These are phyloP conservation scores for Calvadosia cruxmelitensis DNA, from an alignment of 30 jellyfish, hydroid and myxozoan genomes.

Conservation along the genomic window DNA sequence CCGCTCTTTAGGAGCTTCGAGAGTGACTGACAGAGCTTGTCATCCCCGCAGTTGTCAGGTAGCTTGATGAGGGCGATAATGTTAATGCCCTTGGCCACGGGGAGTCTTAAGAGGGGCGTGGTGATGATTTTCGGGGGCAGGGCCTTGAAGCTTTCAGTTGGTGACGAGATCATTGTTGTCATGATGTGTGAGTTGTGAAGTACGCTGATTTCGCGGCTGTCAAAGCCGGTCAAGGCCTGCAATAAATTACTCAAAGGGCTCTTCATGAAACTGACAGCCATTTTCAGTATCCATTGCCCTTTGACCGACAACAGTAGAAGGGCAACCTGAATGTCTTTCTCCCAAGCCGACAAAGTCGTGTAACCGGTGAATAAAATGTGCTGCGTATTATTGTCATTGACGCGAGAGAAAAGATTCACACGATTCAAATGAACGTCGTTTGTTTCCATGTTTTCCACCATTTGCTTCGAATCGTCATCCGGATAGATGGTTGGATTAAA, in stretches of 20 bases:
- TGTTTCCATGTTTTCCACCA: slow-evolving; percentile 86
- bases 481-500: slow-evolving; percentile 78
- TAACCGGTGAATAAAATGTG: slow-evolving; percentile 78
- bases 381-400: slow-evolving; percentile 64
- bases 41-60: slow-evolving; percentile 99
- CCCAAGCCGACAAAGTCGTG: slow-evolving; percentile 86
- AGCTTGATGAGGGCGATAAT: slow-evolving; percentile 62
- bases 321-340: slow-evolving; percentile 62
- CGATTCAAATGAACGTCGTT: slow-evolving; percentile 38
- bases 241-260: slow-evolving; percentile 83
- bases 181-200: slow-evolving; percentile 80
- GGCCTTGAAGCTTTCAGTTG: slow-evolving; percentile 48
- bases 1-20: slow-evolving; percentile 35
- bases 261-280: slow-evolving; percentile 64
- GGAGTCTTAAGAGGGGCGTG: slow-evolving; percentile 84
- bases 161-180: slow-evolving; percentile 81
- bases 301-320: slow-evolving; percentile 43
- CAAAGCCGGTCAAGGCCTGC: slow-evolving; percentile 93
- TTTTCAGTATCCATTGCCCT: slow-evolving; percentile 64
- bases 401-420: slow-evolving; percentile 79
- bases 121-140: slow-evolving; percentile 95
- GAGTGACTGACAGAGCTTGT: slow-evolving; percentile 69
- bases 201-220: slow-evolving; percentile 40
- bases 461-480: slow-evolving; percentile 34
- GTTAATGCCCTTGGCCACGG: slow-evolving; percentile 64